Percentiles rank a stretch among this genome's conserved stretches.
These are phyloP conservation scores for Hyperoodon ampullatus DNA, from an alignment of 2,113 vertebrate genomes.

Conservation along the genomic window DNA sequence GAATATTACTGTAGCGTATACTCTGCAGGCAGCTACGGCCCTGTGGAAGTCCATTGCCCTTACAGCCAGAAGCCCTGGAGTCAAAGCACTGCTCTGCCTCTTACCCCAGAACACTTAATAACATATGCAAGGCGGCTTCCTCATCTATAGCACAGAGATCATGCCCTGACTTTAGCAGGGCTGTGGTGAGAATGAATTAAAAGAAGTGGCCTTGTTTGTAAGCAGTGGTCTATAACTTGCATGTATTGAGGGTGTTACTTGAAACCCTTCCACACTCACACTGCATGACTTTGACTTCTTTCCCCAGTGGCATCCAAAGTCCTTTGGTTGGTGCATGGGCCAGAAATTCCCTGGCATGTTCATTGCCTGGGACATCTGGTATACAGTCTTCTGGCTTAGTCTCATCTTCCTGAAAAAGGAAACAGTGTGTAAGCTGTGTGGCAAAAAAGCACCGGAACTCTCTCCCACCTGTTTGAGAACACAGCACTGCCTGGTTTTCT, in stretches of 20 bases:
- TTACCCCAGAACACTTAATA: background rate
- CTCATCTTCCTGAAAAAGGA: conserved; percentile 89
- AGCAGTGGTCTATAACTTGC: rapidly evolving
- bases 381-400: conserved; percentile 97
- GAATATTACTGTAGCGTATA: background rate
- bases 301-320: conserved; percentile 98
- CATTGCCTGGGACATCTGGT: conserved; percentile 94
- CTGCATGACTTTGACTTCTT: conserved; percentile 98
- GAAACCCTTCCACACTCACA: conserved; percentile 87
- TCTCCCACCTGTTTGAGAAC: background rate
- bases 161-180: background rate
- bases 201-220: too few species aligned
- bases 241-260: background rate
- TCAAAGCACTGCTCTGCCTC: background rate
- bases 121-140: background rate
- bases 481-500: background rate
- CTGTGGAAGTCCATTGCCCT: background rate
- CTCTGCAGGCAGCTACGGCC: background rate
- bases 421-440: background rate
- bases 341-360: conserved; percentile 93
- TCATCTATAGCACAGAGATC: background rate
- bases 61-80: background rate
- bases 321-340: conserved; percentile 95
- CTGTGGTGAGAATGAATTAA: background rate
- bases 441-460: too few species aligned